Percentiles rank a stretch among this genome's conserved stretches.
Evolutionary conservation across 2,888 invertebrate species (phyloP).

Genomic region (Lasiommata megera): DNA sequence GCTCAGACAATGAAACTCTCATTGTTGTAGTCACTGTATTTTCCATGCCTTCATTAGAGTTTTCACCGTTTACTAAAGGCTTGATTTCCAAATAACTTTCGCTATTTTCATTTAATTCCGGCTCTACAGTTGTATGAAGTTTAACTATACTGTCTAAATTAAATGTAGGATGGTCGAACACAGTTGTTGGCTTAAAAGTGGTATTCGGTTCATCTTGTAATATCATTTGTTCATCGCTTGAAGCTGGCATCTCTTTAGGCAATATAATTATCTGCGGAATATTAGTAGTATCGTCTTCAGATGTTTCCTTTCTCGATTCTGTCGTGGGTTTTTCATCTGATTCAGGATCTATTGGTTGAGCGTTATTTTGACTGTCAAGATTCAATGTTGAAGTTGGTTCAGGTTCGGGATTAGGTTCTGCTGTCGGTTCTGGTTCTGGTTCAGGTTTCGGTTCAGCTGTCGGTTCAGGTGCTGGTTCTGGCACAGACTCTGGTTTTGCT

Average conservation of each 20-base stretch:
- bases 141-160: conserved; percentile 28
- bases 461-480: conserved; percentile 38
- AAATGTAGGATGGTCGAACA: conserved; percentile 21
- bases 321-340: conserved; percentile 31
- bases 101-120: conserved; percentile 1
- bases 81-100: neutral
- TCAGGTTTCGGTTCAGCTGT: conserved; percentile 39
- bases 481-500: conserved; percentile 31
- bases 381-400: conserved; percentile 39
- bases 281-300: conserved; percentile 4
- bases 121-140: conserved; percentile 25
- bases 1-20: conserved; percentile 48
- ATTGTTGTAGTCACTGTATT: conserved; percentile 41
- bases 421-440: conserved; percentile 40
- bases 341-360: conserved; percentile 32
- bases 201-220: conserved; percentile 17
- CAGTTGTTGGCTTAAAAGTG: conserved; percentile 7
- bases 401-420: conserved; percentile 34
- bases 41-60: conserved; percentile 22
- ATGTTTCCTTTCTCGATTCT: conserved; percentile 30
- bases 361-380: conserved; percentile 44
- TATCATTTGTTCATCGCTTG: conserved; percentile 30
- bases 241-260: neutral
- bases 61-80: conserved; percentile 12
- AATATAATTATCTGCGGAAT: neutral